Conservation (phyloP, 2,888 invertebrate species). For the Oscheius onirici region DNA sequence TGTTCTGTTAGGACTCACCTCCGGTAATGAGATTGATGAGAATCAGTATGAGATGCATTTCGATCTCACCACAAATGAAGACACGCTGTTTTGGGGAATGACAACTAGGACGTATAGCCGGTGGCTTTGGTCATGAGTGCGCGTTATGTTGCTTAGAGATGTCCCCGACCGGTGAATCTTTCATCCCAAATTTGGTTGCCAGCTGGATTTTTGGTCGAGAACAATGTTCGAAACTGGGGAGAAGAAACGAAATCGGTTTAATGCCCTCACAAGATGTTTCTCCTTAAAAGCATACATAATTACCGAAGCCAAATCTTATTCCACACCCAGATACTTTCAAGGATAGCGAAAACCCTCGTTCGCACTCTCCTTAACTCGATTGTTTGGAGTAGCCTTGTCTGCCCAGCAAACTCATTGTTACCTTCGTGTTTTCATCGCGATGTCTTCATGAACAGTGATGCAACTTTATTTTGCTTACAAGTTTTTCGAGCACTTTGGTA, state of each 20-base stretch:
- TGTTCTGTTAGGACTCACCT: slow-evolving; percentile 4
- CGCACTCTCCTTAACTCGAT: slow-evolving; percentile 27
- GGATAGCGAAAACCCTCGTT: slow-evolving; percentile 17
- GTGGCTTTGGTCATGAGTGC: slow-evolving; percentile 8
- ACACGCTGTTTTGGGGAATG: background rate
- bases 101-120: slow-evolving; percentile 2
- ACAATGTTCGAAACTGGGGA: background rate
- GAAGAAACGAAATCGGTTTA: background rate
- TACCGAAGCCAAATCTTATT: slow-evolving; percentile 28
- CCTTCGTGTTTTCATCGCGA: slow-evolving; percentile 7
- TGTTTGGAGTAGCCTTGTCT: slow-evolving; percentile 19
- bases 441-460: too few relatives aligned
- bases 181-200: background rate
- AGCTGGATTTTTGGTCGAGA: slow-evolving; percentile 9
- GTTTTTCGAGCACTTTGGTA: too few relatives aligned
- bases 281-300: slow-evolving; percentile 14
- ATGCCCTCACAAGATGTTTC: background rate
- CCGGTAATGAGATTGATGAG: background rate
- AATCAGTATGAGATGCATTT: slow-evolving; percentile 2
- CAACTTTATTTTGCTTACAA: too few relatives aligned
- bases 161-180: slow-evolving; percentile 7
- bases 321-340: background rate
- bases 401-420: background rate
- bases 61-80: background rate
- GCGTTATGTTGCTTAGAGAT: slow-evolving; percentile 25